These are phyloP conservation scores for Sarcophaga subvicina DNA, from an alignment of 2,888 invertebrate species.

Conservation along the genomic window DNA sequence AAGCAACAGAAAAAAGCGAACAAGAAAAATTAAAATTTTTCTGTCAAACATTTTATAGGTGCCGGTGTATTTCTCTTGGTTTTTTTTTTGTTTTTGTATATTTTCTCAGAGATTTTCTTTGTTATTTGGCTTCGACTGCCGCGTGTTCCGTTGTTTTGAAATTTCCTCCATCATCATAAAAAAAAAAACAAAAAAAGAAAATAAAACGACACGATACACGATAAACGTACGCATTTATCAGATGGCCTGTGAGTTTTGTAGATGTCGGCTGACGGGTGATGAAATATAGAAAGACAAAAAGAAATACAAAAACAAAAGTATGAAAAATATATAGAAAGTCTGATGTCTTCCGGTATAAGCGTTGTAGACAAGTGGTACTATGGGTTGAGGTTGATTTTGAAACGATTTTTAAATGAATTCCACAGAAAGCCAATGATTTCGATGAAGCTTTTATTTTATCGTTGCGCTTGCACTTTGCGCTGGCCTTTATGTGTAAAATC, in stretches of 20 bases:
- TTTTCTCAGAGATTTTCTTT: constrained; percentile 16
- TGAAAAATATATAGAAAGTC: constrained; percentile 39
- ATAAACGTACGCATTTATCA: constrained; percentile 52
- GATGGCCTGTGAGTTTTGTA: constrained; percentile 25
- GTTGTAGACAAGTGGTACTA: constrained; percentile 14
- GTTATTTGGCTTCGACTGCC: background rate
- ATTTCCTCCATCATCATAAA: constrained; percentile 54
- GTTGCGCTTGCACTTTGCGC: too few species aligned
- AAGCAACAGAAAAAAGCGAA: background rate
- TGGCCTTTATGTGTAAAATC: too few species aligned
- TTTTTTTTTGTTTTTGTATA: constrained; percentile 35
- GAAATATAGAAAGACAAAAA: constrained; percentile 17
- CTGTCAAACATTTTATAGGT: constrained; percentile 47
- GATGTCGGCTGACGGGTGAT: constrained; percentile 43
- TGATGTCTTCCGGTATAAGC: constrained; percentile 49
- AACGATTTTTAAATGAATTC: too few species aligned
- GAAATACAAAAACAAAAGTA: background rate
- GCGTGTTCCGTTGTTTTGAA: constrained; percentile 45
- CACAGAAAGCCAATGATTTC: too few species aligned
- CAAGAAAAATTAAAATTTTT: constrained; percentile 11
- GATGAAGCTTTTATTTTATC: too few species aligned
- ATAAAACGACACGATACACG: background rate
- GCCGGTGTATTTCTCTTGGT: constrained; percentile 14
- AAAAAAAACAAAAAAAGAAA: background rate
- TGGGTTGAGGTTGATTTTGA: background rate